Evolutionary conservation across 1,140 invertebrate genomes (phyloP).

Genomic region (Zophobas atratus): DNA sequence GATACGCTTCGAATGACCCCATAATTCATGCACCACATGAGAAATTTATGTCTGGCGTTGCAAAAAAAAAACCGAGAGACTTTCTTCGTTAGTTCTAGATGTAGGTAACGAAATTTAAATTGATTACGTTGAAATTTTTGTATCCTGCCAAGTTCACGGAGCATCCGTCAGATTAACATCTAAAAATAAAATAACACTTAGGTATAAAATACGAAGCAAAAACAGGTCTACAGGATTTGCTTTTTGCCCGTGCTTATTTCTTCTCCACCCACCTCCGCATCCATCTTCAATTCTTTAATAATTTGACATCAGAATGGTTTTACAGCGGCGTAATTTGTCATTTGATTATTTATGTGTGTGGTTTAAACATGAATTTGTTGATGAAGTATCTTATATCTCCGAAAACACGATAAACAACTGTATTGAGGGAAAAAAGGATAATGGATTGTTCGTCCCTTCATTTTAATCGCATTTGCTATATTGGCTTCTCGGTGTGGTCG

Average conservation of each 20-base stretch:
- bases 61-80: too few relatives aligned
- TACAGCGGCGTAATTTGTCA: background rate
- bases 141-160: too few relatives aligned
- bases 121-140: too few relatives aligned
- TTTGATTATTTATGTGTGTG: background rate
- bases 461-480: conserved; percentile 27
- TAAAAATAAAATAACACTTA: too few relatives aligned
- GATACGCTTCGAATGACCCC: too few relatives aligned
- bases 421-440: conserved; percentile 21
- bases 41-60: too few relatives aligned
- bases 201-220: too few relatives aligned
- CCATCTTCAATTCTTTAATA: background rate
- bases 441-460: conserved; percentile 17
- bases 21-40: too few relatives aligned
- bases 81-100: too few relatives aligned
- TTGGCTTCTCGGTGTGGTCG: conserved; percentile 15
- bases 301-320: background rate
- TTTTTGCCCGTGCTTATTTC: background rate
- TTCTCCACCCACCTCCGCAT: background rate
- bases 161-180: too few relatives aligned
- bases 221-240: too few relatives aligned
- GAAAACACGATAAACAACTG: conserved; percentile 11
- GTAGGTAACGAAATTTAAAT: too few relatives aligned
- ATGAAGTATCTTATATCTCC: background rate
- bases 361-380: background rate